Base-by-base conservation (phyloP, 2,888 invertebrate genomes). In the Netelia virgata region DNA sequence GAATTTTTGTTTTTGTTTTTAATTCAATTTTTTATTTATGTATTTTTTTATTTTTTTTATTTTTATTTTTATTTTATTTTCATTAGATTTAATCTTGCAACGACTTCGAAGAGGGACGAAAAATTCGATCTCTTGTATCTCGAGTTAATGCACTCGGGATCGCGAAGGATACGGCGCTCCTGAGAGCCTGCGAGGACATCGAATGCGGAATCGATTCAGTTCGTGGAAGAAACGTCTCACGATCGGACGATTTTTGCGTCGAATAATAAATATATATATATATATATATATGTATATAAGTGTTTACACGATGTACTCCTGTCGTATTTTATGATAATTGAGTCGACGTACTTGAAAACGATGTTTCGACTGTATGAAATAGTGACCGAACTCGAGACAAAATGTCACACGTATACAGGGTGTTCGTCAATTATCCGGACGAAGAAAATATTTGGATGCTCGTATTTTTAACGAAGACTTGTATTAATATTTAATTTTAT, bases 281-380 rank as follows among this genome's bases (percentile, higher is more conserved):
- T 23, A 50, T 50, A n/a, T 20, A 18, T 50, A 23, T 9, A 63
- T 74, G 50, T 59, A 50, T 28, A 47, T 55, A 36, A 20, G 50
- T 16, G 63, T 63, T 14, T 28, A 63, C 10, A 63, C 14, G 36
- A 14, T 20, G 55, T 23, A 41, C 20, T 50, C n/a, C 11, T 23
- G 11, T 43, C 36, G 28, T 36, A 55, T 3, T 36, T 43, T 59
- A 75, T 72, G 70, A n/a, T 72, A 80, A 83, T 83, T n/a, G 59
- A 70, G 66, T 75, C 59, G 64, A 41, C 53, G 75, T 72, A 79
- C 75, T 79, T 79, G 74, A 69, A 57, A 70, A 53, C 36, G 47
- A 75, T 55, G 16, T 57, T 41, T 55, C 9, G 66, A 61, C 57
- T 9, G 57, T 41, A 6, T 10, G 53, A 81, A 63, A 70, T 70